Percentiles rank a stretch among this genome's conserved stretches.
Evolutionary conservation across 2,888 invertebrate species (phyloP).

Genomic region (Heliconius sara): DNA sequence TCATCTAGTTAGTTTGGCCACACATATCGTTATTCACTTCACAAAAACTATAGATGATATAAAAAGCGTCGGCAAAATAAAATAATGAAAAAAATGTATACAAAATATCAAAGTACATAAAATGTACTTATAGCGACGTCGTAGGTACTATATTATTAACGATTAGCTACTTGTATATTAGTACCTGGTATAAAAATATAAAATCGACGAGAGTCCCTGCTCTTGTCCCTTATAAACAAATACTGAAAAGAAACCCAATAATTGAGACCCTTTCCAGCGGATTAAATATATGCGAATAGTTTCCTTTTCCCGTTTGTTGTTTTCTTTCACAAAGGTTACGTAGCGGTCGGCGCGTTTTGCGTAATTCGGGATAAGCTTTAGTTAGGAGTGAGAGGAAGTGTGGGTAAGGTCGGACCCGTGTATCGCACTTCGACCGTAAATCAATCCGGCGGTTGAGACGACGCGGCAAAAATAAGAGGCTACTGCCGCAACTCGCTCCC

Average conservation of each 20-base stretch:
- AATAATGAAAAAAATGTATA: background rate
- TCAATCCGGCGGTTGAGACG: slow-evolving; percentile 76
- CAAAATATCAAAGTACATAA: background rate
- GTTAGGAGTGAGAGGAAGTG: slow-evolving; percentile 65
- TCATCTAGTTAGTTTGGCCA: background rate
- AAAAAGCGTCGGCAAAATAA: background rate
- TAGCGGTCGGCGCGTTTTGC: slow-evolving; percentile 69
- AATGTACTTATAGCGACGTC: too few species aligned
- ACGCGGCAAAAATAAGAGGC: slow-evolving; percentile 75
- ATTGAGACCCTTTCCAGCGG: slow-evolving; percentile 22
- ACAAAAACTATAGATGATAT: too few species aligned
- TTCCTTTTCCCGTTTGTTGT: slow-evolving; percentile 10
- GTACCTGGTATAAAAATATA: background rate
- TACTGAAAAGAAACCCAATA: slow-evolving; percentile 9
- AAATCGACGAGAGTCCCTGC: background rate
- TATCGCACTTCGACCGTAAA: slow-evolving; percentile 77
- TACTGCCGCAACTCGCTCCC: slow-evolving; percentile 49
- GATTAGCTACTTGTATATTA: background rate
- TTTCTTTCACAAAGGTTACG: slow-evolving; percentile 8
- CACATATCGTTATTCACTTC: too few species aligned
- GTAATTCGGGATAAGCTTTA: slow-evolving; percentile 76
- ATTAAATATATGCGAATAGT: slow-evolving; percentile 15
- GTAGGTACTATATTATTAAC: too few species aligned
- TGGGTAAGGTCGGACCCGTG: slow-evolving; percentile 56
- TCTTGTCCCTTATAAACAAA: background rate